A percentile compares a stretch with the other conserved stretches of the same genome.
Evolutionary conservation across 2,888 invertebrate genomes (phyloP).

Genomic region (Sminthurides aquaticus): DNA sequence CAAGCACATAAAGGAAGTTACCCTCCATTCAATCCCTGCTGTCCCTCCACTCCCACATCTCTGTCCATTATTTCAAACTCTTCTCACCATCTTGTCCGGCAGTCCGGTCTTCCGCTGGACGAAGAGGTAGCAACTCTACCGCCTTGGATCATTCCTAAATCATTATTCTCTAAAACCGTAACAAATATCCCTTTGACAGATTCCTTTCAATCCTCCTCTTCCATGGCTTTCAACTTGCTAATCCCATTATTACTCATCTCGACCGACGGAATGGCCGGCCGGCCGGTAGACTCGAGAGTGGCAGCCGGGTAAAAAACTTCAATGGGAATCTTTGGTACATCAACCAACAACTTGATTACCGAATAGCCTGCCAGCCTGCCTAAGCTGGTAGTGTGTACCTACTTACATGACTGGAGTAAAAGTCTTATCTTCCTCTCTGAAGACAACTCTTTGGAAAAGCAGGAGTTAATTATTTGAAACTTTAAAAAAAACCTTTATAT

Average conservation of each 20-base stretch:
- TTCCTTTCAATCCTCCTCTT: slow-evolving; percentile 22
- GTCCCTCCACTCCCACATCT: too few species aligned
- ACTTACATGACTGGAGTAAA: too few species aligned
- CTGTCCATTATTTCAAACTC: too few species aligned
- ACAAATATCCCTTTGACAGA: slow-evolving; percentile 28
- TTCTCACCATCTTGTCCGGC: too few species aligned
- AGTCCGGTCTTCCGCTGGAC: background rate
- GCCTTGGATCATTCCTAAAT: background rate
- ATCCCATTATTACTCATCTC: background rate
- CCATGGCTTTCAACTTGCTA: slow-evolving; percentile 22
- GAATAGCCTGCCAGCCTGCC: too few species aligned
- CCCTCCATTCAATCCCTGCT: background rate
- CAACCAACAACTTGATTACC: background rate
- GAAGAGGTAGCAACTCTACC: background rate
- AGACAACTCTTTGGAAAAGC: too few species aligned
- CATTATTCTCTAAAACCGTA: slow-evolving; percentile 6
- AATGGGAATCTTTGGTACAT: background rate
- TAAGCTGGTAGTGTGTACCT: too few species aligned
- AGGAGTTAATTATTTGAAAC: too few species aligned
- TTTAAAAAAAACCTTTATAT: too few species aligned
- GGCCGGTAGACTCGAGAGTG: background rate
- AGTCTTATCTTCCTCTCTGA: too few species aligned
- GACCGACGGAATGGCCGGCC: background rate
- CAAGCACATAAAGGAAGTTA: background rate
- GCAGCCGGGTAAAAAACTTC: background rate